Conservation (phyloP, 2,888 invertebrate genomes). For the Latrodectus hesperus region DNA sequence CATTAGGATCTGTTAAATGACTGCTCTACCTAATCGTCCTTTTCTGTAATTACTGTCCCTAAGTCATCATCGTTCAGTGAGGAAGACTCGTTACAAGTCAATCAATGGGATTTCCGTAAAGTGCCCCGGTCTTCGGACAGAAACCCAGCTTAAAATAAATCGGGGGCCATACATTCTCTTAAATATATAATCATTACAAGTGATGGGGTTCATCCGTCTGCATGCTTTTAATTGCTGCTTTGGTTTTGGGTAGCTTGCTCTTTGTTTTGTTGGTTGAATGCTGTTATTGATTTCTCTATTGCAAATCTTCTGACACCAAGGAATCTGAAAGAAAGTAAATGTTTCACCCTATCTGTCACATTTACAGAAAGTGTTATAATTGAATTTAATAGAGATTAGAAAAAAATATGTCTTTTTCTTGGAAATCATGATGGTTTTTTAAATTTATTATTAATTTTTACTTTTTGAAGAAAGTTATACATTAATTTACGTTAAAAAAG, state of each 20-base stretch:
- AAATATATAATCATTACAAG: background rate
- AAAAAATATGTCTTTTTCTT: too few species aligned
- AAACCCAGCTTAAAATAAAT: slow-evolving; percentile 60
- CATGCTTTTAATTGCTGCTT: slow-evolving; percentile 1
- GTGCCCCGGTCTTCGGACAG: slow-evolving; percentile 28
- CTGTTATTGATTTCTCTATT: too few species aligned
- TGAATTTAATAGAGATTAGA: too few species aligned
- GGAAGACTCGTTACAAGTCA: slow-evolving; percentile 64
- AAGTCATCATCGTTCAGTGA: slow-evolving; percentile 63
- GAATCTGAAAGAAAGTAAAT: too few species aligned
- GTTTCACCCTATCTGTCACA: too few species aligned
- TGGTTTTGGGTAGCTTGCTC: background rate
- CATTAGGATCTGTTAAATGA: slow-evolving; percentile 68
- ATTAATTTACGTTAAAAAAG: too few species aligned
- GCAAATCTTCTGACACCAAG: too few species aligned
- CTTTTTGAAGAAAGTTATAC: too few species aligned
- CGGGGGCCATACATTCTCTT: slow-evolving; percentile 15
- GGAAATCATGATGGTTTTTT: too few species aligned
- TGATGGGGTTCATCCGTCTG: background rate
- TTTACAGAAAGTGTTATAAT: too few species aligned
- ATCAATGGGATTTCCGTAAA: slow-evolving; percentile 63
- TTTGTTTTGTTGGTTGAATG: too few species aligned
- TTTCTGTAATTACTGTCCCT: slow-evolving; percentile 65
- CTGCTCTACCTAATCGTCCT: slow-evolving; percentile 52
- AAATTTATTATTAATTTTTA: too few species aligned